Evolutionary conservation across 2,888 invertebrate species (phyloP).

Genomic region (Labia minor): DNA sequence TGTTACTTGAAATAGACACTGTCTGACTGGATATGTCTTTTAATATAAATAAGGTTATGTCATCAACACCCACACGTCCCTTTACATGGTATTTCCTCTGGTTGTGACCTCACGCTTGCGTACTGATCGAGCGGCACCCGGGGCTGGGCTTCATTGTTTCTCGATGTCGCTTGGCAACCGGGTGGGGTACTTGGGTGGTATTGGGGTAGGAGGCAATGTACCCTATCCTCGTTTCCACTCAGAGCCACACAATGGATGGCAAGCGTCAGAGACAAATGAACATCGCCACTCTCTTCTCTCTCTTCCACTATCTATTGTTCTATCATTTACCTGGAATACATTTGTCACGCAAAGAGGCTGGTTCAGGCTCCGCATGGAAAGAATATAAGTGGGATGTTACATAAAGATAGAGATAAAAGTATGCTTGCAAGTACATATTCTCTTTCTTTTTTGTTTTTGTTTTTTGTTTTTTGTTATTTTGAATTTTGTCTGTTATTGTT

Average conservation of each 20-base stretch:
- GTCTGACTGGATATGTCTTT: background rate
- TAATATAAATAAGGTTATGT: slow-evolving; percentile 4
- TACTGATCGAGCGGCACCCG: background rate
- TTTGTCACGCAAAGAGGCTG: slow-evolving; percentile 4
- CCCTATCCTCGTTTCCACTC: background rate
- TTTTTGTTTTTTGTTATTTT: background rate
- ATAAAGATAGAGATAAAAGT: slow-evolving; percentile 13
- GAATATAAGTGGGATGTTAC: slow-evolving; percentile 1
- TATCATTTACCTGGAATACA: slow-evolving; percentile 7
- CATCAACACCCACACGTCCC: background rate
- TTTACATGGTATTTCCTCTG: background rate
- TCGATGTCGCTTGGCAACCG: slow-evolving; percentile 7
- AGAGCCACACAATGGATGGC: slow-evolving; percentile 13
- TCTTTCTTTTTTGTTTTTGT: background rate
- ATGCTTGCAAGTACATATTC: background rate
- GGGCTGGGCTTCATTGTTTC: background rate
- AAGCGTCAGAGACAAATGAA: slow-evolving; percentile 13
- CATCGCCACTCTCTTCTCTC: background rate
- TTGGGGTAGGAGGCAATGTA: background rate
- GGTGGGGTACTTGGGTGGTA: background rate
- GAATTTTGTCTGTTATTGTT: too few relatives aligned
- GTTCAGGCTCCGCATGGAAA: background rate
- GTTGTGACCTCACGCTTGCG: background rate
- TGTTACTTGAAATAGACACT: background rate
- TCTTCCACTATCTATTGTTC: slow-evolving; percentile 13